Evolutionary conservation across 2,888 invertebrate species (phyloP).

Genomic region (Zhuqinia jingwanae): DNA sequence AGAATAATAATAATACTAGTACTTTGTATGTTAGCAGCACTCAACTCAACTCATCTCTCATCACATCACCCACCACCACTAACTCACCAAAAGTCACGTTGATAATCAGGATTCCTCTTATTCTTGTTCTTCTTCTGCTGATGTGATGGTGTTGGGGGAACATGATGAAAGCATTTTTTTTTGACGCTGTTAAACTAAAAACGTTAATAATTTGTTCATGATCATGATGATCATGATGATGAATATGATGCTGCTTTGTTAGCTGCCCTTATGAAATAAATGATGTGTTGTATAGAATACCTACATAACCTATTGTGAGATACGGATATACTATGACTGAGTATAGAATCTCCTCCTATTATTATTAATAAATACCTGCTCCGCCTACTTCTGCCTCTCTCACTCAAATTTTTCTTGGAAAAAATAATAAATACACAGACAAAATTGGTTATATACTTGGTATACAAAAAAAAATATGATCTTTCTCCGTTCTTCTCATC

Average conservation of each 20-base stretch:
- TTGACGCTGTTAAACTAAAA: not conserved
- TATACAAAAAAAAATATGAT: not conserved
- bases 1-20: no score
- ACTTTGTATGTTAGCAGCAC: no score
- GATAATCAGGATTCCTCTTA: not conserved
- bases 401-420: not conserved
- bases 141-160: constrained; percentile 15
- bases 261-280: not conserved
- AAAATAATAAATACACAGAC: not conserved
- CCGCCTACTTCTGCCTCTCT: not conserved
- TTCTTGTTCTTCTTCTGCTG: not conserved
- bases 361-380: constrained; percentile 15
- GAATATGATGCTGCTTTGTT: not conserved
- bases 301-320: no score
- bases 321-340: not conserved
- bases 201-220: constrained; percentile 23
- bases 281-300: no score
- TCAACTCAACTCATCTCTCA: no score
- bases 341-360: not conserved
- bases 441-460: not conserved
- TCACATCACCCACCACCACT: no score
- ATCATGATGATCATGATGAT: not conserved
- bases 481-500: not conserved
- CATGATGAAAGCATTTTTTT: constrained; percentile 6
- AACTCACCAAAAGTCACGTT: no score